A percentile compares a stretch with the other conserved stretches of the same genome.
Conservation (phyloP, 2,888 invertebrate species). For the Thera britannica region DNA sequence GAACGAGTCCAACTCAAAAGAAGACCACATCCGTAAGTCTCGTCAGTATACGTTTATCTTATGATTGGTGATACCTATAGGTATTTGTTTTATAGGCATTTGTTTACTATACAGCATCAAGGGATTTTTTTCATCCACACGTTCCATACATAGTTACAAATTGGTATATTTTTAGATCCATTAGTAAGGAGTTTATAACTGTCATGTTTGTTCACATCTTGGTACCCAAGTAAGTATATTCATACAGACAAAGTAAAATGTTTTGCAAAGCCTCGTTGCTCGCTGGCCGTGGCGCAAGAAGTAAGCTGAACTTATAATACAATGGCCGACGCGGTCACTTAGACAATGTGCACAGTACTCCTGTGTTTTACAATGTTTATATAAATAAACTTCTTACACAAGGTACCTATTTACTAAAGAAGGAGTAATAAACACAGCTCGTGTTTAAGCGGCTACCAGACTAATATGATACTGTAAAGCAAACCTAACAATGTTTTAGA, state of each 20-base stretch:
- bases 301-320: slow-evolving; percentile 60
- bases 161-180: not conserved
- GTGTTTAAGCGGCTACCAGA: no score
- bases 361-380: slow-evolving; percentile 44
- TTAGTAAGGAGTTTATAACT: not conserved
- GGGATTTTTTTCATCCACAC: no score
- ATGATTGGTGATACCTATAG: no score
- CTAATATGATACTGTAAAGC: no score
- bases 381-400: slow-evolving; percentile 6
- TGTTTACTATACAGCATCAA: no score
- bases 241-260: slow-evolving; percentile 40
- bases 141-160: no score
- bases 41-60: no score
- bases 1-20: no score
- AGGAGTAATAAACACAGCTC: not conserved
- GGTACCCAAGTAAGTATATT: not conserved
- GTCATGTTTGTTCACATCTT: not conserved
- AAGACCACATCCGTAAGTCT: no score
- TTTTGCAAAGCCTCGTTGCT: slow-evolving; percentile 68
- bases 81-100: no score
- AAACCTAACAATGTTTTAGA: not conserved
- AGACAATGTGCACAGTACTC: slow-evolving; percentile 61
- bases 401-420: not conserved
- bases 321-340: slow-evolving; percentile 62
- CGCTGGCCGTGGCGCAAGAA: slow-evolving; percentile 66